Evolutionary conservation across 2,888 invertebrate species (phyloP).

Genomic region (Tipula helvola): DNA sequence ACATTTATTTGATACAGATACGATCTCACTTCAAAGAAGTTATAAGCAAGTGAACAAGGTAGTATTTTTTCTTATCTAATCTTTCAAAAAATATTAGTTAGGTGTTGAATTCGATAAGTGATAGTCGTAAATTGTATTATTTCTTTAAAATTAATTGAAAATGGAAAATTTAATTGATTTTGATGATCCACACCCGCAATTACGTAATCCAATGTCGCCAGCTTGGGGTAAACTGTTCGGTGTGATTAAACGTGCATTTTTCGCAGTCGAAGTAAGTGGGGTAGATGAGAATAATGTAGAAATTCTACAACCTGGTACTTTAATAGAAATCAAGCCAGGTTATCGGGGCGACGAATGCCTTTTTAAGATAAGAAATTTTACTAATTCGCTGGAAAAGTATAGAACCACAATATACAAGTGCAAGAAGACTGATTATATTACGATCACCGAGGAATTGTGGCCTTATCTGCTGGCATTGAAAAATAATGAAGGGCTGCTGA

Average conservation of each 20-base stretch:
- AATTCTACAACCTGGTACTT: background rate
- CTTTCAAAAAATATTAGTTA: too few species aligned
- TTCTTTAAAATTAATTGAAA: background rate
- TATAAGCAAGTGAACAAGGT: too few species aligned
- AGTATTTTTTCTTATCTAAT: too few species aligned
- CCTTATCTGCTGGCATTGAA: background rate
- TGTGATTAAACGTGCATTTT: background rate
- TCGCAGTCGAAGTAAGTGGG: background rate
- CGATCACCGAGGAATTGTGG: background rate
- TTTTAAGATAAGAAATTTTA: background rate
- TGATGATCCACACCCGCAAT: too few species aligned
- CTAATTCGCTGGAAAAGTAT: background rate
- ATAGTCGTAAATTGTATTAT: too few species aligned
- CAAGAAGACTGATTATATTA: background rate
- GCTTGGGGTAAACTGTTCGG: background rate
- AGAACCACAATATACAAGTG: background rate
- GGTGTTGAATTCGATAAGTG: too few species aligned
- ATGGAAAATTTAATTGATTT: background rate
- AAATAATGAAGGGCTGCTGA: background rate
- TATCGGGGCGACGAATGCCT: background rate
- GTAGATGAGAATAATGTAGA: background rate
- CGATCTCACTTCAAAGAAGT: too few species aligned
- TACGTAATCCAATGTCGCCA: too few species aligned
- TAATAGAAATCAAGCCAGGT: background rate
- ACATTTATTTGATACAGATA: too few species aligned